Conservation (phyloP, 2,797 vertebrate species). For the Prionace glauca region DNA sequence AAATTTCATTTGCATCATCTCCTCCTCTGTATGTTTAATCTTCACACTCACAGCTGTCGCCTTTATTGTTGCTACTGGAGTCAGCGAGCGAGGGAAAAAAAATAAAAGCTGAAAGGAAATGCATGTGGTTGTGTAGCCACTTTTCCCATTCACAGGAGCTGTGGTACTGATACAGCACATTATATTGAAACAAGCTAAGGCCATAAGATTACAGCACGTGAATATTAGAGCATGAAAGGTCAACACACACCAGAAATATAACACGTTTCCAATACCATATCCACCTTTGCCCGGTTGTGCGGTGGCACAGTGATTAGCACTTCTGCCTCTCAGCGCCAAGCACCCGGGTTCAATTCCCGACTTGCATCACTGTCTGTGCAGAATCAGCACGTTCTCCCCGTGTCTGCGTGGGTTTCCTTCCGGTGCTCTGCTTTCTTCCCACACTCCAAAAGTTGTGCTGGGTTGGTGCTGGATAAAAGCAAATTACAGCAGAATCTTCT, state of each 20-base stretch:
- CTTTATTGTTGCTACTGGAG: conserved; percentile 16
- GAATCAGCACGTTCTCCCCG: no score
- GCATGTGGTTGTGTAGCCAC: background rate
- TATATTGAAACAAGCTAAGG: background rate
- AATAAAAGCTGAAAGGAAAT: background rate
- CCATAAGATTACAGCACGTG: background rate
- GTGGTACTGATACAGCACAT: background rate
- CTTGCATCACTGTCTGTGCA: no score
- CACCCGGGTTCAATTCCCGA: no score
- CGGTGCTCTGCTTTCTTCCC: no score
- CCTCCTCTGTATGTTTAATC: conserved; percentile 34
- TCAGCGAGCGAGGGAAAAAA: background rate
- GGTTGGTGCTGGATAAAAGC: no score
- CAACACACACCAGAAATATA: background rate
- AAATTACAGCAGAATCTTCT: no score
- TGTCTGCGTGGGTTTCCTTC: no score
- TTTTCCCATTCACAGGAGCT: background rate
- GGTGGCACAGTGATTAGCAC: no score
- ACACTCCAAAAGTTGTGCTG: no score
- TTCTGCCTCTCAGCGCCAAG: no score
- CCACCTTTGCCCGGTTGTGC: background rate
- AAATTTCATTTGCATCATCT: conserved; percentile 35
- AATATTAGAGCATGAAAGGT: background rate
- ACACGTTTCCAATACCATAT: background rate
- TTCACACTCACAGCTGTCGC: conserved; percentile 22